Base-by-base conservation (phyloP, 2,113 vertebrate genomes). In the Ondatra zibethicus region DNA sequence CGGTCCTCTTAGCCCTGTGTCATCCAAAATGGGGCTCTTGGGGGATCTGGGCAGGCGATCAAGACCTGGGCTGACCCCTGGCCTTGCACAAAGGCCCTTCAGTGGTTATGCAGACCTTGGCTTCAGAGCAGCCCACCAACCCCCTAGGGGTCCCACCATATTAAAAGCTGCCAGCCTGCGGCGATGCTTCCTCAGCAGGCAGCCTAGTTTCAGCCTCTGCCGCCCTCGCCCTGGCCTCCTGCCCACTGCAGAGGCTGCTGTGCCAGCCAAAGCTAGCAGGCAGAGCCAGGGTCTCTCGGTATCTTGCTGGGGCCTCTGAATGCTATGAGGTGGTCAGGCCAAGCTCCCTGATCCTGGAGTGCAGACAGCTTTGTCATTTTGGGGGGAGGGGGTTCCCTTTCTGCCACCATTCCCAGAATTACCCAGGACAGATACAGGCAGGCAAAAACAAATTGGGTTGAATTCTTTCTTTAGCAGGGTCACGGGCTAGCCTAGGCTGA, bases 191-290 rank as follows among this genome's bases (percentile, higher is more conserved):
- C 95, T 94, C 4, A 1, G 93, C 76, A 89, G 55, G 25, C 91
- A 80, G 91, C 85, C 90, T 77, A 94, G 95, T 76, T 81, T 95
- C 92, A 65, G 93, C 86, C 86, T 95, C 85, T 45, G 76, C 91
- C 73, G 0, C 88, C 96, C 94, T 93, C 91, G 0, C 61, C 84
- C 96, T 98, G 97, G 97, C 96, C 94, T 94, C 72, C 91, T 84
- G 95, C 97, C 97, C 73, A 94, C 94, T 97, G 96, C 97, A 97
- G 97, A 89, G 76, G 91, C 92, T 75, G 50, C 92, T 33, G 55
- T 96, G 86, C 94, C 93, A 89, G 96, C 70, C 47, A 52, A 88
- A 95, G 68, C 85, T 63, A 85, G 84, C 63, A 1, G 87, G 58
- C 61, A 36, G 81, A 47, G 61, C 80, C 93, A 5, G 5, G 82